Conservation (phyloP, 1,140 invertebrate genomes). For the Probaryconus sp. region DNA sequence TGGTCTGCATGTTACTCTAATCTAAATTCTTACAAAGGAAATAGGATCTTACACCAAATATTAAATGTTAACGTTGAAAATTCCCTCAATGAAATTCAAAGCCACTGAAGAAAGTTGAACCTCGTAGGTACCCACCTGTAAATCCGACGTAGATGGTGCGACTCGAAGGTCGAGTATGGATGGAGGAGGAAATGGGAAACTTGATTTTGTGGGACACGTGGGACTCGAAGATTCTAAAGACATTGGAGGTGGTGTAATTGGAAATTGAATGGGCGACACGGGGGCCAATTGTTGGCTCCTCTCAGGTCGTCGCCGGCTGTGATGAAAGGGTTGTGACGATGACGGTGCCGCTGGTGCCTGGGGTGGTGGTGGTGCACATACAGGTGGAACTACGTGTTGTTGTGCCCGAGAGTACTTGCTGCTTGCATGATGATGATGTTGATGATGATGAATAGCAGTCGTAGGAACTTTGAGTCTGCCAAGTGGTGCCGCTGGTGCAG, state of each 20-base stretch:
- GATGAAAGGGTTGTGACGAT: slow-evolving; percentile 67
- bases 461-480: slow-evolving; percentile 54
- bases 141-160: slow-evolving; percentile 72
- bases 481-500: slow-evolving; percentile 40
- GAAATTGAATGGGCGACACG: slow-evolving; percentile 73
- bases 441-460: slow-evolving; percentile 57
- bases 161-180: slow-evolving; percentile 75
- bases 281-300: slow-evolving; percentile 67
- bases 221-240: slow-evolving; percentile 73
- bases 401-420: slow-evolving; percentile 65
- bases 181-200: slow-evolving; percentile 73
- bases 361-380: slow-evolving; percentile 64
- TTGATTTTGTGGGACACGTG: slow-evolving; percentile 63
- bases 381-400: slow-evolving; percentile 61
- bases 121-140: slow-evolving; percentile 72
- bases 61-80: neutral
- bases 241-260: slow-evolving; percentile 73
- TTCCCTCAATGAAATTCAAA: no score
- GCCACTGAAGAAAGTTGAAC: neutral
- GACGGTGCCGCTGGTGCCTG: slow-evolving; percentile 63
- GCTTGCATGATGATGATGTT: slow-evolving; percentile 57
- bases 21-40: no score
- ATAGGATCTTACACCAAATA: no score
- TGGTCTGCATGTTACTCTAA: no score
- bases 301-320: slow-evolving; percentile 65